These are phyloP conservation scores for Amphiprion ocellaris DNA, from an alignment of 2,113 vertebrate species.

Conservation along the genomic window DNA sequence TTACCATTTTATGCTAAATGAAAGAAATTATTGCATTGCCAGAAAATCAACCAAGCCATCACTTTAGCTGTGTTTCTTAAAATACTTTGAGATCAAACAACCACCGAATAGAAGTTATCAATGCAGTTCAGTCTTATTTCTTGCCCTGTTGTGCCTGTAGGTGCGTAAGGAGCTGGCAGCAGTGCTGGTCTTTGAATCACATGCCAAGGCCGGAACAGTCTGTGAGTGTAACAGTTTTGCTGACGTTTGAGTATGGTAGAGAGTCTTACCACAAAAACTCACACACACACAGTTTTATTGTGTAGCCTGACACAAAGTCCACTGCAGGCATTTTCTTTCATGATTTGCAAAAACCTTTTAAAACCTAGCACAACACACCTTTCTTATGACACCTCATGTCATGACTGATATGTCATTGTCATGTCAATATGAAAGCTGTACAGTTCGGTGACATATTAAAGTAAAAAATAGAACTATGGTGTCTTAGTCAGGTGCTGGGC, in stretches of 20 bases:
- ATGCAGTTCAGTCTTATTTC: background rate
- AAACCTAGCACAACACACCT: background rate
- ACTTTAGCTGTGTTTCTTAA: background rate
- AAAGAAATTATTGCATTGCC: background rate
- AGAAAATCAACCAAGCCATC: background rate
- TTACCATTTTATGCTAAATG: background rate
- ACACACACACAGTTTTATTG: slow-evolving; percentile 7
- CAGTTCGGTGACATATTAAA: background rate
- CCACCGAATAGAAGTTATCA: background rate
- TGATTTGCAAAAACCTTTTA: too few species aligned
- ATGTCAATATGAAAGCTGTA: background rate
- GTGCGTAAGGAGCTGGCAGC: slow-evolving; percentile 94
- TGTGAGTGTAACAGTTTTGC: slow-evolving; percentile 85
- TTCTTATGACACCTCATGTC: background rate
- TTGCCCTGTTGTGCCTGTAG: slow-evolving; percentile 76
- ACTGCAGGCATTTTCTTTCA: too few species aligned
- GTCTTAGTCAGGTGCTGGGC: too few species aligned
- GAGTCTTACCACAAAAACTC: background rate
- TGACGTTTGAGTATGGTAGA: slow-evolving; percentile 38
- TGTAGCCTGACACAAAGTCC: background rate
- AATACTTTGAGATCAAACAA: background rate
- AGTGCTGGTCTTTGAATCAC: slow-evolving; percentile 94
- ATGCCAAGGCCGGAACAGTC: slow-evolving; percentile 92
- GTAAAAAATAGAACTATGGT: too few species aligned
- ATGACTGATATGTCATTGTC: slow-evolving; percentile 14